A percentile compares a stretch with the other conserved stretches of the same genome.
These are phyloP conservation scores for Calliopum simillimum DNA, from an alignment of 2,888 invertebrate genomes.

Conservation along the genomic window DNA sequence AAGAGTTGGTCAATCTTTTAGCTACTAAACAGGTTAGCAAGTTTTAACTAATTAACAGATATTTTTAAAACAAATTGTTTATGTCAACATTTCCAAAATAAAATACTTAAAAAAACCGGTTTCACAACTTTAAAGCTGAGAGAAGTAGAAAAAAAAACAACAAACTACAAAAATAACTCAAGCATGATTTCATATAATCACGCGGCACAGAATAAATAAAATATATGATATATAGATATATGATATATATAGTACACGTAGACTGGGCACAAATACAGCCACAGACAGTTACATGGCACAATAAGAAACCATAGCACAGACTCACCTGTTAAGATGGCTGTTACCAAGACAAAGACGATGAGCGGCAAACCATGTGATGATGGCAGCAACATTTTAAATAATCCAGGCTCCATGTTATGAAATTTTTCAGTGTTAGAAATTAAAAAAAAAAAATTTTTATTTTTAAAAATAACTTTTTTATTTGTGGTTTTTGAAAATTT, in stretches of 20 bases:
- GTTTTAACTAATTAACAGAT: too few species aligned
- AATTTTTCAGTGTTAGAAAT: neutral
- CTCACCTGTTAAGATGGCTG: conserved; percentile 63
- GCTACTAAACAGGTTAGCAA: too few species aligned
- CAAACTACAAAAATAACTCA: conserved; percentile 33
- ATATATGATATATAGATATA: too few species aligned
- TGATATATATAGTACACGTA: too few species aligned
- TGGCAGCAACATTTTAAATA: conserved; percentile 26
- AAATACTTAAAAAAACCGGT: too few species aligned
- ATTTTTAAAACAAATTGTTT: too few species aligned
- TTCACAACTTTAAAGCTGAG: too few species aligned
- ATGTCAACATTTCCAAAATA: too few species aligned
- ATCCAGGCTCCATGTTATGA: conserved; percentile 44
- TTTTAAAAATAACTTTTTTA: neutral
- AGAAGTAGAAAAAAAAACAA: conserved; percentile 16
- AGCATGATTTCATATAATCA: too few species aligned
- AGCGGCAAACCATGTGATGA: conserved; percentile 14
- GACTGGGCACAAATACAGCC: too few species aligned
- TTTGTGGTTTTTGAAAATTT: neutral
- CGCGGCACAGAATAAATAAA: too few species aligned
- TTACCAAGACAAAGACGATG: conserved; percentile 22
- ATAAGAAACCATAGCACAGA: neutral
- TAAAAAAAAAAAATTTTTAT: neutral
- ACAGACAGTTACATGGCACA: neutral
- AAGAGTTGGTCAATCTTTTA: too few species aligned